These are phyloP conservation scores for Vespertilio murinus DNA, from an alignment of 2,797 vertebrate species.

Conservation along the genomic window DNA sequence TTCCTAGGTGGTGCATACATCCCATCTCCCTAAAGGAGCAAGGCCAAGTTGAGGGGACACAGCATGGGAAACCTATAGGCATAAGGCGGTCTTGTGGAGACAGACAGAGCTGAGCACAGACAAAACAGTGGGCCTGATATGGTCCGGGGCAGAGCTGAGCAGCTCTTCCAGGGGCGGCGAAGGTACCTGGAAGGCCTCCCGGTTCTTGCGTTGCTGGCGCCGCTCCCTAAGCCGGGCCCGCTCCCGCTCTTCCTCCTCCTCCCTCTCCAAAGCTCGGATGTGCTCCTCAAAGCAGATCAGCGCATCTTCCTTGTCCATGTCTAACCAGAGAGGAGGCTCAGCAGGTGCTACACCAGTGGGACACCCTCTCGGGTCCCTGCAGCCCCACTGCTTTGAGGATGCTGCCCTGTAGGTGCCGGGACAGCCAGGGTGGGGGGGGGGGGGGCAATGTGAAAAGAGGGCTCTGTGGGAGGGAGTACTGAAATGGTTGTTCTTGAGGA, in stretches of 20 bases:
- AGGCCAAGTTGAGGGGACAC: neutral
- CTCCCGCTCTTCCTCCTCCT: slow-evolving; percentile 84
- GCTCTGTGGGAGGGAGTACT: neutral
- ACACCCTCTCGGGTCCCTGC: neutral
- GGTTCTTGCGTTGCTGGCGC: slow-evolving; percentile 85
- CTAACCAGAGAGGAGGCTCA: slow-evolving; percentile 67
- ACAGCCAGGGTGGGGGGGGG: neutral
- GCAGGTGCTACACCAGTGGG: neutral
- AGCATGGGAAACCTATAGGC: neutral
- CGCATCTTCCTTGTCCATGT: slow-evolving; percentile 87
- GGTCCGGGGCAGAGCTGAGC: neutral
- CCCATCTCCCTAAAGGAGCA: slow-evolving; percentile 23
- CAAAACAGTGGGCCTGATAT: neutral
- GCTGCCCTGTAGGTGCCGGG: neutral
- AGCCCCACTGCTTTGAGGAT: neutral
- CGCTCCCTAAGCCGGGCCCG: slow-evolving; percentile 81
- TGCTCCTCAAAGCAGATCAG: slow-evolving; percentile 86
- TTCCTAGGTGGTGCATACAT: neutral
- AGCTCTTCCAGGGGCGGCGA: neutral
- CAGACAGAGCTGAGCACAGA: neutral
- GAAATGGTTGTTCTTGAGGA: neutral
- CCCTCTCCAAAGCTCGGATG: slow-evolving; percentile 85
- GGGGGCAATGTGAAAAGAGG: neutral
- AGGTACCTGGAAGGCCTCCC: slow-evolving; percentile 85
- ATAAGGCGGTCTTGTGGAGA: neutral